phyloP scores from a whole-genome alignment of 2,113 vertebrate genomes.

The Leuciscus idus region DNA sequence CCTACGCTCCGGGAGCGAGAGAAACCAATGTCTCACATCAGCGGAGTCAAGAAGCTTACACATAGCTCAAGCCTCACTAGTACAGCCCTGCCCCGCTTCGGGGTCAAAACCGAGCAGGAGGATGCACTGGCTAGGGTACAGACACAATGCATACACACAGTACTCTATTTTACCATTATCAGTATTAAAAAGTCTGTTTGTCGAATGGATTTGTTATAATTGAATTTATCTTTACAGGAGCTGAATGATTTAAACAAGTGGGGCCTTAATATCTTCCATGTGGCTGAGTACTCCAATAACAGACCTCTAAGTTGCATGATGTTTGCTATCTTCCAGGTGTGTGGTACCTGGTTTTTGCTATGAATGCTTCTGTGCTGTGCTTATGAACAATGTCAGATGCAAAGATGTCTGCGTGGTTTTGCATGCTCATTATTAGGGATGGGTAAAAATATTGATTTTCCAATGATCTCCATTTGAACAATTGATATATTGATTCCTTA shows the following conservation, averaged over 20 bases:
- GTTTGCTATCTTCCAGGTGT: slow-evolving; percentile 91
- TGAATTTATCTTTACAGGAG: slow-evolving; percentile 75
- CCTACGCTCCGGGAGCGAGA: slow-evolving; percentile 85
- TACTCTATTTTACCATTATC: neutral
- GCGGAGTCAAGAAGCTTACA: slow-evolving; percentile 85
- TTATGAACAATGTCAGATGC: neutral
- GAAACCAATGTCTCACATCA: slow-evolving; percentile 92
- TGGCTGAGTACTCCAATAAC: slow-evolving; percentile 88
- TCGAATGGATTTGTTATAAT: neutral
- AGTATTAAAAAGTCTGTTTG: neutral
- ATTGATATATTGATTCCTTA: neutral
- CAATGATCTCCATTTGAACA: neutral
- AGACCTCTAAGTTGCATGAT: slow-evolving; percentile 90
- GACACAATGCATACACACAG: neutral
- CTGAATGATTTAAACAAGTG: slow-evolving; percentile 91
- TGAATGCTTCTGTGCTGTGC: neutral
- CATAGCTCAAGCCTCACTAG: slow-evolving; percentile 83
- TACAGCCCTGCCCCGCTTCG: slow-evolving; percentile 83
- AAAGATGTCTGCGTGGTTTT: neutral
- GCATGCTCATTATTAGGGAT: neutral
- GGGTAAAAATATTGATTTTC: neutral
- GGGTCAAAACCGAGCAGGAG: slow-evolving; percentile 89
- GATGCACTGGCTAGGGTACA: slow-evolving; percentile 84
- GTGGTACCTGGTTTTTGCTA: neutral
- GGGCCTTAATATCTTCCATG: slow-evolving; percentile 93